Evolutionary conservation across 2,113 vertebrate species (phyloP).

Genomic region (Cnemophilus loriae): DNA sequence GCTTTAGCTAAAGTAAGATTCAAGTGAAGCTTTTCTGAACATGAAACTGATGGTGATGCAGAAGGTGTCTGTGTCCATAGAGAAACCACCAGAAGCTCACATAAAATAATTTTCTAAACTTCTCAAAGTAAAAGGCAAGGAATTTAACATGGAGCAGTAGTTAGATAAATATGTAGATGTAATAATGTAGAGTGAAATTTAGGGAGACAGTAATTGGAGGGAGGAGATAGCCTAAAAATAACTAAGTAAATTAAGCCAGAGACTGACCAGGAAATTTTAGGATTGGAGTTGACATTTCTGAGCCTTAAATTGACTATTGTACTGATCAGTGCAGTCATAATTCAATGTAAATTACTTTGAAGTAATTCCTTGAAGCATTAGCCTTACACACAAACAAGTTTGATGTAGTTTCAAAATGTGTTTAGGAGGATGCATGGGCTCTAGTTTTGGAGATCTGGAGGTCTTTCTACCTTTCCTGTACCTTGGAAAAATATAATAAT

Average conservation of each 20-base stretch:
- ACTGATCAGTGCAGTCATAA: neutral
- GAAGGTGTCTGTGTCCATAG: neutral
- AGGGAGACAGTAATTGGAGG: neutral
- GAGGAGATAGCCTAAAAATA: neutral
- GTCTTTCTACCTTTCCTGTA: neutral
- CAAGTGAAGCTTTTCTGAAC: neutral
- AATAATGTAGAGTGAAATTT: neutral
- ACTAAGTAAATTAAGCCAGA: neutral
- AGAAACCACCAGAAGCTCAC: neutral
- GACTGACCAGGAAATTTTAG: neutral
- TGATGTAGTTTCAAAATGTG: neutral
- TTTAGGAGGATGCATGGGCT: neutral
- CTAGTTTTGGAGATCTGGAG: neutral
- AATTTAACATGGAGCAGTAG: neutral
- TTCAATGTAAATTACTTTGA: neutral
- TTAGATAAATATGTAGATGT: neutral
- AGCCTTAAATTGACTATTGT: neutral
- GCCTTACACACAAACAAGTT: neutral
- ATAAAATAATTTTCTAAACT: neutral
- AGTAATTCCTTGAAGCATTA: neutral
- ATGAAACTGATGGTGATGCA: neutral
- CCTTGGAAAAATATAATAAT: neutral
- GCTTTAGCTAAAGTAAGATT: neutral
- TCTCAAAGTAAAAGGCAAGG: neutral
- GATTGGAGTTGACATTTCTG: neutral